Base-by-base conservation (phyloP, 2,113 vertebrate genomes). In the Callipepla californica region DNA sequence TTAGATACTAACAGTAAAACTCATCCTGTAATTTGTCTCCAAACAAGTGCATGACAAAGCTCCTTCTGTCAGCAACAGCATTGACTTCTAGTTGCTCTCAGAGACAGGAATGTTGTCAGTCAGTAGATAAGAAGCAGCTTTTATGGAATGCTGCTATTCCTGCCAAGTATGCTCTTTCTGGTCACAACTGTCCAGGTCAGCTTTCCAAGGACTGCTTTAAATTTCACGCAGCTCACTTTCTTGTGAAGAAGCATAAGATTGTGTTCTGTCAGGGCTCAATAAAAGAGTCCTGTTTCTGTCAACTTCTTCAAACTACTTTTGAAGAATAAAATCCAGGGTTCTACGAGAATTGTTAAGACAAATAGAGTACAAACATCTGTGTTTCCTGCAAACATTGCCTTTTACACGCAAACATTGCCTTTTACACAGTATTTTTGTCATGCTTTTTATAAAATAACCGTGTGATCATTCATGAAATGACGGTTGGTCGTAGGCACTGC, bases 81-180 rank as follows among this genome's bases (percentile, higher is more conserved):
- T 81, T 48, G 89, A 48, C 67, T 87, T 85, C 28, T 57, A 11
- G 67, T 69, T 80, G 75, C 78, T 94, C 42, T 80, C 58, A 36
- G 76, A 80, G 63, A 36, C 48, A 79, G 80, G 82, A 93, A 84
- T 93, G 82, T 74, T 91, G 86, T 94, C 91, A 69, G 69, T 90
- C 86, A 76, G 63, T 89, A 18, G 82, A 72, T 77, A 77, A 80
- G 70, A 87, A 82, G 38, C 74, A 82, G 84, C 80, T 90, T 93
- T 89, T 82, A 73, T 59, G 89, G 93, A 93, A 92, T 93, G 86
- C 42, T 0, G 0, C 5, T 81, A 66, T 21, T 95, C 79, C 61
- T 92, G 91, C 92, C 85, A 87, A 93, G 55, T 81, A 42, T 80
- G 40, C 36, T 94, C 5, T 21, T 87, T 86, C 66, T 87, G 40